Base-by-base conservation (phyloP, 2,888 invertebrate species). In the Tholera decimalis region DNA sequence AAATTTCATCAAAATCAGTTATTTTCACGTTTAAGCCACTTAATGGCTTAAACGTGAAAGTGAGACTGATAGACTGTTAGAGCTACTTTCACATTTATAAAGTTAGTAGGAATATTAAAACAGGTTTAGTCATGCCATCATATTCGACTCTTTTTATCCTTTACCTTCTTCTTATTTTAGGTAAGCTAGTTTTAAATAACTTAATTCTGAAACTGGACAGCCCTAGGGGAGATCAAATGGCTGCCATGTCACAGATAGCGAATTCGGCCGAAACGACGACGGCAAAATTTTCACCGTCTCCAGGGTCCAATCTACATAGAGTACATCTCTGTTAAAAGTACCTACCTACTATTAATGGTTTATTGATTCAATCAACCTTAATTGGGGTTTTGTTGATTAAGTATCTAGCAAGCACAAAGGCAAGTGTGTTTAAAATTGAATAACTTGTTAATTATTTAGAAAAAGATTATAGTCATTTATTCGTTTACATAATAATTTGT, bases 241-340 rank as follows among this genome's bases (percentile, higher is more conserved):
- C 63, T 51, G 39, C 15, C 37, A 3, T 26, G 50, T 37, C 24
- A 41, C 22, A 46, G 63, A 63, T 72, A 72, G 51, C 22, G 22
- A 51, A 46, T 24, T 35, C 22, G 20, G 39, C 33, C 18, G 33
- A 24, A 46, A 22, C 15, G 18, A 26, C 26, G n/a, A 37, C 44
- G 44, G 44, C 44, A 49, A n/a, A n/a, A 13, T 9, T 46, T 59
- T n/a, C 9, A 11, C 33, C 22, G 46, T 68, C 39, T 51, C 51
- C n/a, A 11, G 59, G 46, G 37, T n/a, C 18, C n/a, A 56, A 2
- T 5, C 13, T 44, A 24, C 5, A 18, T 24, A 39, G 24, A n/a
- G 4, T 13, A 26, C 13, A 15, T 15, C 39, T 6, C 11, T 22
- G 20, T 26, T 65, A 24, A 18, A 57, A 28, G 13, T n/a, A n/a